Percentiles rank a stretch among this genome's conserved stretches.
Evolutionary conservation across 2,113 vertebrate genomes (phyloP).

Genomic region (Pogona vitticeps): DNA sequence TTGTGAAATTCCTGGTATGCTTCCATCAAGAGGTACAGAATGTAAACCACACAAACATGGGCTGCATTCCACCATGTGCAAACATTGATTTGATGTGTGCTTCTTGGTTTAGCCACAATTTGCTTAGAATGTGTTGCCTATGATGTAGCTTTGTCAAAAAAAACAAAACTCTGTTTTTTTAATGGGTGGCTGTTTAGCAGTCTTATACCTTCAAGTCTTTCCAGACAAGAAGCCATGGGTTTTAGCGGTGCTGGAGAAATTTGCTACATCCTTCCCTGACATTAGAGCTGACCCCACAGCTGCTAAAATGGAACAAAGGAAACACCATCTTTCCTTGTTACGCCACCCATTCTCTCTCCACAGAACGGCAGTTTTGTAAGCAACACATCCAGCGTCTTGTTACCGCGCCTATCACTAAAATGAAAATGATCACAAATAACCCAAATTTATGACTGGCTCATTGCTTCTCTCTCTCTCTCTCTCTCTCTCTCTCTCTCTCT

Average conservation of each 20-base stretch:
- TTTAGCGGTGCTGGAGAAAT: too few relatives aligned
- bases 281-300: slow-evolving; percentile 21
- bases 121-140: too few relatives aligned
- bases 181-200: too few relatives aligned
- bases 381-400: slow-evolving; percentile 12
- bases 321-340: slow-evolving; percentile 34
- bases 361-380: slow-evolving; percentile 39
- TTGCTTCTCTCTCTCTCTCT: slow-evolving; percentile 57
- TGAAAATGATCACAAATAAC: slow-evolving; percentile 36
- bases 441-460: slow-evolving; percentile 50
- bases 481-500: slow-evolving; percentile 6
- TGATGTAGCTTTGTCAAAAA: too few relatives aligned
- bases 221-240: too few relatives aligned
- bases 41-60: too few relatives aligned
- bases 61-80: too few relatives aligned
- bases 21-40: not conserved
- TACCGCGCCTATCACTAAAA: slow-evolving; percentile 21
- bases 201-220: too few relatives aligned
- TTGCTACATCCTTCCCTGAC: too few relatives aligned
- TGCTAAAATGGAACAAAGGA: slow-evolving; percentile 58
- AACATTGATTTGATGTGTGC: too few relatives aligned
- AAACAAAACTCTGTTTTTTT: too few relatives aligned
- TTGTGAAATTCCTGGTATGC: not conserved
- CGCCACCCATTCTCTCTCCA: slow-evolving; percentile 42
- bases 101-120: too few relatives aligned